phyloP scores from a whole-genome alignment of 2,888 invertebrate genomes.

The Luperina nickerlii region DNA sequence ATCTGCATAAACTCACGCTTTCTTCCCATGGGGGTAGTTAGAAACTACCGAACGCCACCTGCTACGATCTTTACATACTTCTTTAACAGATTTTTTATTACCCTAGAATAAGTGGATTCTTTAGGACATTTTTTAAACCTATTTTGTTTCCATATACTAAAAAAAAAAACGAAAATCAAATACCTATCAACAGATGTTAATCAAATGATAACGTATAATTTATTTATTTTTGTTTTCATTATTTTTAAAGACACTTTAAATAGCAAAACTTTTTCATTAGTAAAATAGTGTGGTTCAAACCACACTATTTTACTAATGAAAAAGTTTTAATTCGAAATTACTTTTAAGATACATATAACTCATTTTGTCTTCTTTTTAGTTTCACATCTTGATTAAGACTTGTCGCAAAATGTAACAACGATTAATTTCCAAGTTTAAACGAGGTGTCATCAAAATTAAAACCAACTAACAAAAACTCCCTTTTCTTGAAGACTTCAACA shows the following conservation, averaged over 20 bases:
- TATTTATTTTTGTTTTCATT: too few species aligned
- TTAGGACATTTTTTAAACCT: neutral
- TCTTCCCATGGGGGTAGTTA: neutral
- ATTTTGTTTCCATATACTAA: neutral
- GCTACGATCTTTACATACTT: neutral
- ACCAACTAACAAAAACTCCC: neutral
- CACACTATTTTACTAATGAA: neutral
- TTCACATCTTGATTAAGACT: neutral
- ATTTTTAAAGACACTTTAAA: neutral
- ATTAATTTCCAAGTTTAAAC: neutral
- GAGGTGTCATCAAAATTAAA: conserved; percentile 16
- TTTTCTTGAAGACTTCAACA: conserved; percentile 1
- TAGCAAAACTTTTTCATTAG: neutral
- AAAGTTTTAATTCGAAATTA: neutral
- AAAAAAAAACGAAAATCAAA: too few species aligned
- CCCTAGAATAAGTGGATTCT: too few species aligned
- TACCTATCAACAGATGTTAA: too few species aligned
- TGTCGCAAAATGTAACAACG: neutral
- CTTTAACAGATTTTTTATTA: neutral
- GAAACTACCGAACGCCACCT: neutral
- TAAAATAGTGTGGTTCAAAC: neutral
- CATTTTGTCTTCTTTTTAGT: neutral
- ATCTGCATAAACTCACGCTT: neutral
- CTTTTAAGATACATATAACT: neutral
- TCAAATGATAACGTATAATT: too few species aligned